These are phyloP conservation scores for Leptinotarsa lineolata DNA, from an alignment of 1,140 invertebrate species.

Conservation along the genomic window DNA sequence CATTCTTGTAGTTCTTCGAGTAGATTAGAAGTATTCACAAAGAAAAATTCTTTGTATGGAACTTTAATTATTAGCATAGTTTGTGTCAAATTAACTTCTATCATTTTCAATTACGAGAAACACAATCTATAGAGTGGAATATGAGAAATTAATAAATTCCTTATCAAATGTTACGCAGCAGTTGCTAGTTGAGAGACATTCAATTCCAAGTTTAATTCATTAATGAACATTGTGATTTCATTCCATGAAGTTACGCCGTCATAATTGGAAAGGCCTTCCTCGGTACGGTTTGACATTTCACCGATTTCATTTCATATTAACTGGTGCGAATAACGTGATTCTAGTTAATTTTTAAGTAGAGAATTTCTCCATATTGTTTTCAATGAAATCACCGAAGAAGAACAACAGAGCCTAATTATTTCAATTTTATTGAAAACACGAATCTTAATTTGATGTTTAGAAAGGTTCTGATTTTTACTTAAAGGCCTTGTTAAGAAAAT, in stretches of 20 bases:
- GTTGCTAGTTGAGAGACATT: constrained; percentile 26
- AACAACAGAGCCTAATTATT: too few species aligned
- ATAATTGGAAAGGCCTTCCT: constrained; percentile 22
- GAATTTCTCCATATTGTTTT: neutral
- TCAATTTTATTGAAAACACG: too few species aligned
- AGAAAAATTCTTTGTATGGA: too few species aligned
- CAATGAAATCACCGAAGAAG: too few species aligned
- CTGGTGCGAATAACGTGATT: neutral
- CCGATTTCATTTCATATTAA: constrained; percentile 13
- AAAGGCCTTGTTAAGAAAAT: too few species aligned
- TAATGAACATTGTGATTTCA: constrained; percentile 25
- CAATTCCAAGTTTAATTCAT: constrained; percentile 25
- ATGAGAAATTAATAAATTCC: constrained; percentile 26
- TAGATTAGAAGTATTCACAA: too few species aligned
- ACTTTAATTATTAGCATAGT: neutral
- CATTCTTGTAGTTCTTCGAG: too few species aligned
- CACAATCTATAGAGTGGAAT: constrained; percentile 7
- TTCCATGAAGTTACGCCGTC: neutral
- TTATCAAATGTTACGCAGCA: constrained; percentile 25
- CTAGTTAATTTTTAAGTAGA: neutral
- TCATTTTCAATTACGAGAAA: neutral
- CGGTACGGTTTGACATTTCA: constrained; percentile 9
- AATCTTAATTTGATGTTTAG: too few species aligned
- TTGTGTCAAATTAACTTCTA: neutral
- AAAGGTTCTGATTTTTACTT: too few species aligned